Conservation (phyloP, 2,113 vertebrate species). For the Alethe castanea region DNA sequence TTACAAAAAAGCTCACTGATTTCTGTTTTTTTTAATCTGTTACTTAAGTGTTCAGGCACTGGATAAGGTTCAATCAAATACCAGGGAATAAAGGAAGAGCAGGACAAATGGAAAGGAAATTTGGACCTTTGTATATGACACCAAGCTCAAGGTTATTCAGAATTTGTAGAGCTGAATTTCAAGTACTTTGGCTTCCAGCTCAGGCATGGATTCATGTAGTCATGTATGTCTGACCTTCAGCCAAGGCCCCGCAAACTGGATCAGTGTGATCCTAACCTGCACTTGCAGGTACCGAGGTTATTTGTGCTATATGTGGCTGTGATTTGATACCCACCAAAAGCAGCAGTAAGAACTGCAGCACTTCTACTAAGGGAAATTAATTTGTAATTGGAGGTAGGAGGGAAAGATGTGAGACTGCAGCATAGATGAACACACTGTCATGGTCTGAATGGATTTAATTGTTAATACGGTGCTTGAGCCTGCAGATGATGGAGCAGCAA, state of each 20-base stretch:
- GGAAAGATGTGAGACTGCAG: neutral
- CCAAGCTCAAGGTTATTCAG: neutral
- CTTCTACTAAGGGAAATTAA: neutral
- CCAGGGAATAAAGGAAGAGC: neutral
- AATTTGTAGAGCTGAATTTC: neutral
- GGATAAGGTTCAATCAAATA: neutral
- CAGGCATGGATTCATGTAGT: neutral
- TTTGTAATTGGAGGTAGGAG: neutral
- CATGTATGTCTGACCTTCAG: neutral
- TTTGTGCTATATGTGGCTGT: neutral
- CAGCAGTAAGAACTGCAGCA: neutral
- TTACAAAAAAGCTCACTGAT: neutral
- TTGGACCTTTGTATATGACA: neutral
- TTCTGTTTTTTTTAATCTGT: fast-evolving
- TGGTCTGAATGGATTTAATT: neutral
- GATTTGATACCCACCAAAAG: neutral
- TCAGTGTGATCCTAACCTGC: neutral
- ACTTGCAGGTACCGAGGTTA: neutral
- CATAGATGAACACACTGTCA: neutral
- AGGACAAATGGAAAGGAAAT: neutral
- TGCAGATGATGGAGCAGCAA: neutral
- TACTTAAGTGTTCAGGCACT: neutral
- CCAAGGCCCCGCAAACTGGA: neutral
- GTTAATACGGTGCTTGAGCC: neutral
- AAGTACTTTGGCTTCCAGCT: neutral